These are phyloP conservation scores for Nautilus pompilius DNA, from an alignment of 1,140 invertebrate genomes.

Conservation along the genomic window DNA sequence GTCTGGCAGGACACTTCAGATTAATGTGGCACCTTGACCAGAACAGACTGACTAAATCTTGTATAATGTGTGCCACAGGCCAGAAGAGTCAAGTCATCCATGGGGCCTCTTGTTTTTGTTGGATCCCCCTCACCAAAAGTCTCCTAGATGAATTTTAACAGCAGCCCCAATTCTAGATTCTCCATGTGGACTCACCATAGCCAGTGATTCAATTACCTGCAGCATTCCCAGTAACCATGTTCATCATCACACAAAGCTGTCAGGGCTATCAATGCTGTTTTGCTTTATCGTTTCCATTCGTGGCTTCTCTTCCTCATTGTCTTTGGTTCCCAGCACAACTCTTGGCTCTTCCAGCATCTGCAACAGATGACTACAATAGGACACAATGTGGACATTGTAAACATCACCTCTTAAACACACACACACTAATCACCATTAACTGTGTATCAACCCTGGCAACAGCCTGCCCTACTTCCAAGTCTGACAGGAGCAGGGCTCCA, in stretches of 20 bases:
- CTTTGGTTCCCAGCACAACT: slow-evolving; percentile 20
- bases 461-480: neutral
- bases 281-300: slow-evolving; percentile 24
- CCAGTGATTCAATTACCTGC: no score
- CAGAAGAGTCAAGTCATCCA: no score
- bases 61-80: no score
- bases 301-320: slow-evolving; percentile 11
- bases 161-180: no score
- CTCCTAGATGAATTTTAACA: no score
- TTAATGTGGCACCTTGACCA: no score
- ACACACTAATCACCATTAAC: neutral
- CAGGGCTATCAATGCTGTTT: slow-evolving; percentile 33
- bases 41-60: no score
- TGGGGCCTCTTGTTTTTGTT: no score
- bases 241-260: slow-evolving; percentile 25
- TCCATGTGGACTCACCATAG: no score
- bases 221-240: no score
- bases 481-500: neutral
- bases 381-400: neutral
- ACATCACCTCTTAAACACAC: neutral
- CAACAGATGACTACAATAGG: slow-evolving; percentile 3
- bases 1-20: no score
- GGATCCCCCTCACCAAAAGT: no score
- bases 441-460: neutral
- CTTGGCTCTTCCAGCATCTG: slow-evolving; percentile 30